Evolutionary conservation across 1,140 invertebrate genomes (phyloP).

Genomic region (Drosophila pectinifera): DNA sequence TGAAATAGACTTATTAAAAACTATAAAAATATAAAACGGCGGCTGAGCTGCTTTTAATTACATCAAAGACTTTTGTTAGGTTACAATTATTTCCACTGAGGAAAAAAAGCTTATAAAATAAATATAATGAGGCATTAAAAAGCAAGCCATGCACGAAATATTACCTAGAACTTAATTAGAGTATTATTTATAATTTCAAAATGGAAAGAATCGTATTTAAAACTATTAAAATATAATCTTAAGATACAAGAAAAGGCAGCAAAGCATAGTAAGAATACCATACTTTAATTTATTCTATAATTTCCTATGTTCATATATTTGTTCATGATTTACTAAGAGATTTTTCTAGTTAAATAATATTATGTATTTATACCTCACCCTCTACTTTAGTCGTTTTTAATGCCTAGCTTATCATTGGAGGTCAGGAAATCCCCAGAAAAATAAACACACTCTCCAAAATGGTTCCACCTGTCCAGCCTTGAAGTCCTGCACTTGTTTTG

Average conservation of each 20-base stretch:
- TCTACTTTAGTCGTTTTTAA: conserved; percentile 47
- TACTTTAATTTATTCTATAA: no score
- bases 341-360: not conserved
- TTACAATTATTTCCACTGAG: conserved; percentile 5
- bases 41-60: no score
- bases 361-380: not conserved
- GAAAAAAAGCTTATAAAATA: not conserved
- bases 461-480: conserved; percentile 44
- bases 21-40: no score
- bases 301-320: no score
- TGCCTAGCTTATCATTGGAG: conserved; percentile 51
- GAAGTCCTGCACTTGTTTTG: conserved; percentile 25
- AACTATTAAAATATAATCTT: no score
- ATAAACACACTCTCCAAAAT: conserved; percentile 20
- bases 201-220: no score
- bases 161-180: not conserved
- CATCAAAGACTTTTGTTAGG: no score
- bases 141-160: not conserved
- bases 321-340: no score
- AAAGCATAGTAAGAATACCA: no score
- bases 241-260: no score
- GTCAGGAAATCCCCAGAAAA: conserved; percentile 11
- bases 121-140: not conserved
- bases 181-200: not conserved
- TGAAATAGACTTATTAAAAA: no score